phyloP scores from a whole-genome alignment of 2,888 invertebrate species.

The Aromia moschata region DNA sequence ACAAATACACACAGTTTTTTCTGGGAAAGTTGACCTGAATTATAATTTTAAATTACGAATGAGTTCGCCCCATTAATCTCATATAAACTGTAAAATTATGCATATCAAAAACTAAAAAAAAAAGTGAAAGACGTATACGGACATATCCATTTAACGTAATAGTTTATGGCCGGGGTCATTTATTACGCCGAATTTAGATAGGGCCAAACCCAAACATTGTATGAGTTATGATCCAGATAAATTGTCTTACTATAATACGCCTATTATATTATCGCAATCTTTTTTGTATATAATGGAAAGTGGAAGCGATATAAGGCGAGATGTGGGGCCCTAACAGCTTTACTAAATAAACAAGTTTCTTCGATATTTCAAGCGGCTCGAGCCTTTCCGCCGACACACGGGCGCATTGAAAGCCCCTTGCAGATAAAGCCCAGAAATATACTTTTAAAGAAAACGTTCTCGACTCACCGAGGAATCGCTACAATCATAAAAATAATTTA shows the following conservation, averaged over 20 bases:
- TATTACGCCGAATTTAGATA: neutral
- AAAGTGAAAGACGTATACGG: no score
- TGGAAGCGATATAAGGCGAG: conserved; percentile 1
- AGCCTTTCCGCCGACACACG: conserved; percentile 2
- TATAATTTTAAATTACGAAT: no score
- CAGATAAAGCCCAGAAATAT: conserved; percentile 1
- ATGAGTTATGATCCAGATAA: neutral
- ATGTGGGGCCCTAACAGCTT: conserved; percentile 17
- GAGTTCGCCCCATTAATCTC: no score
- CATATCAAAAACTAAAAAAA: no score
- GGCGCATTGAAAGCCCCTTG: neutral
- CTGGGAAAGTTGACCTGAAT: no score
- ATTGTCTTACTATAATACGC: conserved; percentile 8
- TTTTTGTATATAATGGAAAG: conserved; percentile 14
- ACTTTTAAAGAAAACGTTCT: conserved; percentile 11
- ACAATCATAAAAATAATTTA: conserved; percentile 8
- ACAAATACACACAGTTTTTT: no score
- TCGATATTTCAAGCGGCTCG: conserved; percentile 10
- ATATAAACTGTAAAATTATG: no score
- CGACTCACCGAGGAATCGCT: conserved; percentile 1
- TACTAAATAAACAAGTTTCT: conserved; percentile 15
- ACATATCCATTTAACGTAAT: neutral
- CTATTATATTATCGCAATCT: conserved; percentile 5
- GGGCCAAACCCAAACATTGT: neutral
- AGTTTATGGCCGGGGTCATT: conserved; percentile 1